A percentile compares a stretch with the other conserved stretches of the same genome.
These are phyloP conservation scores for Tachycineta bicolor DNA, from an alignment of 2,113 vertebrate species.

Conservation along the genomic window DNA sequence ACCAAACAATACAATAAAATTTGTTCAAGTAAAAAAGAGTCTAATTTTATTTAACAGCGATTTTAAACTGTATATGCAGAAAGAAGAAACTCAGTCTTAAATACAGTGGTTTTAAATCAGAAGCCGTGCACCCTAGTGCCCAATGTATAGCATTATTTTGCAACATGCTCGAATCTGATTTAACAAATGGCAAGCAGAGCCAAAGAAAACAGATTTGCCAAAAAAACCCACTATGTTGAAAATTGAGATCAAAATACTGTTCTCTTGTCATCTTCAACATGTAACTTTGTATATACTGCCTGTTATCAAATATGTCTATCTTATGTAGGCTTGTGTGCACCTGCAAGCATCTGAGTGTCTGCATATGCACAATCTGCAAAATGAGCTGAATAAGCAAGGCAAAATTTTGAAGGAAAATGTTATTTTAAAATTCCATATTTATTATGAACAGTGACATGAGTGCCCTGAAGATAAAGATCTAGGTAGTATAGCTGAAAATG, in stretches of 20 bases:
- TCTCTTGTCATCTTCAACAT: background rate
- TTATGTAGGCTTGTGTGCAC: background rate
- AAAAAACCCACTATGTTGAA: background rate
- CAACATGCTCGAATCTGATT: background rate
- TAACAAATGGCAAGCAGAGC: background rate
- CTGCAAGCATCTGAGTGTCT: background rate
- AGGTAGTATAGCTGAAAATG: slow-evolving; percentile 3
- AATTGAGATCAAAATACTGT: background rate
- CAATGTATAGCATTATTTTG: background rate
- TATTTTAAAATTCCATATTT: background rate
- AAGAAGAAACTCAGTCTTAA: background rate
- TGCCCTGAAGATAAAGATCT: background rate
- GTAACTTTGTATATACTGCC: background rate
- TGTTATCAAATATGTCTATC: background rate
- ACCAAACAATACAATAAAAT: background rate
- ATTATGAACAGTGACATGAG: background rate
- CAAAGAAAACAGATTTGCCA: background rate
- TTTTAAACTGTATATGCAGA: background rate
- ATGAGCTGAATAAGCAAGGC: background rate
- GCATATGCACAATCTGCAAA: background rate
- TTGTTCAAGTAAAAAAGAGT: background rate
- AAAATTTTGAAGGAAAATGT: background rate
- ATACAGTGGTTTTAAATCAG: background rate
- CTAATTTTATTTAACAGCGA: background rate
- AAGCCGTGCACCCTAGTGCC: background rate